Base-by-base conservation (phyloP, 2,888 invertebrate genomes). In the Stomorhina lunata region DNA sequence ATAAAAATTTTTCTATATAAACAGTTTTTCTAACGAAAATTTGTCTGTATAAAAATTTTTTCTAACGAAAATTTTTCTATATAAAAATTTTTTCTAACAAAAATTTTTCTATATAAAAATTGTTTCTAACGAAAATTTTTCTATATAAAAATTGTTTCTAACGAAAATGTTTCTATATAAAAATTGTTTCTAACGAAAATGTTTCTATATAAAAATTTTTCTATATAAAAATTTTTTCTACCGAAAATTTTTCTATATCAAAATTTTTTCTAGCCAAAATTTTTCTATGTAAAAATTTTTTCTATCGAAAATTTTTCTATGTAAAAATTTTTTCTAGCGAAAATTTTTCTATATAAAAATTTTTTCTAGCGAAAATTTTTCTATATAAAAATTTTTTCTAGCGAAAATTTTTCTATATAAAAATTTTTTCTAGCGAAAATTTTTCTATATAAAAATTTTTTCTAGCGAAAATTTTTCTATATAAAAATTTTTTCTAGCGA, bases 31-130 rank as follows among this genome's bases (percentile, higher is more conserved):
- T 10, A 25, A 12, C 2, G 9, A 27, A 55, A 32, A 6, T 0
- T 43, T 27, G 50, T 29, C 15, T 22, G 9, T 32, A 37, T 22
- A 29, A 15, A 32, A 2, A 34, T 0, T 61, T 77, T 77, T 17
- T 48, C 3, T 2, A 10, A 4, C 88, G 95, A 87, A 95, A 96
- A 87, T 96, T 22, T 25, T 57, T 27, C n/a, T 65, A 17, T 50
- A 25, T 1, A 10, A 15, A 37, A 50, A 29, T 7, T 65, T 17
- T n/a, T 4, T 15, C n/a, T 10, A 25, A 12, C 2, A n/a, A 27
- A 55, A 32, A 6, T 0, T 43, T 27, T 59, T 29, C 15, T 22
- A 12, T 32, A 37, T 22, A n/a, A n/a, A n/a, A n/a, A n/a, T n/a
- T n/a, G n/a, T n/a, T n/a, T n/a, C n/a, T n/a, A n/a, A n/a, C n/a